Evolutionary conservation across 2,113 vertebrate genomes (phyloP).

Genomic region (Nannospalax galili): DNA sequence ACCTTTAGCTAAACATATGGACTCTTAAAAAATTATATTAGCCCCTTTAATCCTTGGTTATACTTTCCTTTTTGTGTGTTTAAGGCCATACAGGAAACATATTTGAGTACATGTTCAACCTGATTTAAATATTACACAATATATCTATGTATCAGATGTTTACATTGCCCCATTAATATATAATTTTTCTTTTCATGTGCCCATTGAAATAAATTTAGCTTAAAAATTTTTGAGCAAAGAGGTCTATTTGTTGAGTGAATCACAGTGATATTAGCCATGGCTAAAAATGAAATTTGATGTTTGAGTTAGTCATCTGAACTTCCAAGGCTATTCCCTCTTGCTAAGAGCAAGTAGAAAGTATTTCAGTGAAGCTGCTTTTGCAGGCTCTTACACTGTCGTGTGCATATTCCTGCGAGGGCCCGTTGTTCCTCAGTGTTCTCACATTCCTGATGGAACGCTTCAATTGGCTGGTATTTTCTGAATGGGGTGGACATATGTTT

Average conservation of each 20-base stretch:
- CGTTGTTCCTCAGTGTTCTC: slow-evolving; percentile 11
- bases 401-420: slow-evolving; percentile 30
- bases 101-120: neutral
- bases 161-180: neutral
- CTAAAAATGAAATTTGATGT: slow-evolving; percentile 33
- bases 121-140: neutral
- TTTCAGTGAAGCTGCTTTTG: neutral
- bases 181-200: neutral
- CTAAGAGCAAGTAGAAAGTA: neutral
- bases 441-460: slow-evolving; percentile 5
- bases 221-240: neutral
- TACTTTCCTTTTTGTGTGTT: too few relatives aligned
- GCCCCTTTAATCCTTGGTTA: too few relatives aligned
- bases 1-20: too few relatives aligned
- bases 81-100: too few relatives aligned
- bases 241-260: slow-evolving; percentile 9
- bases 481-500: slow-evolving; percentile 15
- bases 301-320: neutral
- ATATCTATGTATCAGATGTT: neutral
- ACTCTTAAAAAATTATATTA: too few relatives aligned
- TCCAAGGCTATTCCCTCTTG: neutral
- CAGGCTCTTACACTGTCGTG: neutral
- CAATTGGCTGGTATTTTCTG: neutral
- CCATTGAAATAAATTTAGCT: neutral
- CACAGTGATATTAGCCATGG: neutral